These are phyloP conservation scores for Anas georgica DNA, from an alignment of 2,797 vertebrate genomes.

Conservation along the genomic window DNA sequence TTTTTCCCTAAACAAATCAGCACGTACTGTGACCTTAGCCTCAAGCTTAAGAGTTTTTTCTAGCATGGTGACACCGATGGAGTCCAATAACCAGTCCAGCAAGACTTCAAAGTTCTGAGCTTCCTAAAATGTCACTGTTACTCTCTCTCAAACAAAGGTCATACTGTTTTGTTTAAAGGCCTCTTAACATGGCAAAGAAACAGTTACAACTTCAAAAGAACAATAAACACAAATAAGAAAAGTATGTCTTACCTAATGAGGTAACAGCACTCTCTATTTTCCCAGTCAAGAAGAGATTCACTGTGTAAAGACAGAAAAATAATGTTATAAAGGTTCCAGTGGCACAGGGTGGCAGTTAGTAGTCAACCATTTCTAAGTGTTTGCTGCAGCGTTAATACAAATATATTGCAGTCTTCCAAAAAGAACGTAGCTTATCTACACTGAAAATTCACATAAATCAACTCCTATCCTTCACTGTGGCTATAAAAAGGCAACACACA, in stretches of 20 bases:
- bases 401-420: not conserved
- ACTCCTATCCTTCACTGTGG: not conserved
- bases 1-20: not conserved
- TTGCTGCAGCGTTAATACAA: not conserved
- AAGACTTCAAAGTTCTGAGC: not conserved
- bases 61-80: not conserved
- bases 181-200: not conserved
- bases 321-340: not conserved
- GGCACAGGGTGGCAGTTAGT: not conserved
- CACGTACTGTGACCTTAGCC: not conserved
- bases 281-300: conserved; percentile 80
- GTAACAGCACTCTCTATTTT: conserved; percentile 78
- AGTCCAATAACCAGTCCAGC: not conserved
- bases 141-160: not conserved
- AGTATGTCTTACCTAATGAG: conserved; percentile 69
- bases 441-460: not conserved
- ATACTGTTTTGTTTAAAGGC: not conserved
- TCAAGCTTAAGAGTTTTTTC: not conserved
- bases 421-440: not conserved
- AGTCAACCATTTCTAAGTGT: not conserved
- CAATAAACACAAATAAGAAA: not conserved
- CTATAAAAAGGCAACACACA: not conserved
- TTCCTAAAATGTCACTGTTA: not conserved
- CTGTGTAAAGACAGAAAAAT: conserved; percentile 71
- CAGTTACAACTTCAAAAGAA: not conserved